Evolutionary conservation across 2,797 vertebrate species (phyloP).

Genomic region (Oreonectes daqikongensis): DNA sequence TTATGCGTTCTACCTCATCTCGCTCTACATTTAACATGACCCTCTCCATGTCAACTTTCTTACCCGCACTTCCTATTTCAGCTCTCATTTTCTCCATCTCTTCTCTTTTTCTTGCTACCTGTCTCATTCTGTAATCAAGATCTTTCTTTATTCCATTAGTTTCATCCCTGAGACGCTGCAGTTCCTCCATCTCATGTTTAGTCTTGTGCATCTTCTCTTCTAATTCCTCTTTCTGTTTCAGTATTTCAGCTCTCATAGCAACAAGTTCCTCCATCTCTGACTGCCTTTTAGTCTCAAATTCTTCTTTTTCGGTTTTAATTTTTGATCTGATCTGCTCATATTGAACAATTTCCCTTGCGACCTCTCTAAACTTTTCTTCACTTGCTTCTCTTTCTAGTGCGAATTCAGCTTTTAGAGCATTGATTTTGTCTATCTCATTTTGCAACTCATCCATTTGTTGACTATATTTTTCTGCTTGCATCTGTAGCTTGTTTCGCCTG

Average conservation of each 20-base stretch:
- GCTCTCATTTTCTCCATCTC: constrained; percentile 35
- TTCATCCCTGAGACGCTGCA: constrained; percentile 37
- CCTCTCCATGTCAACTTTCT: constrained; percentile 27
- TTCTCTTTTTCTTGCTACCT: constrained; percentile 21
- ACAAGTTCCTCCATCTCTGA: not conserved
- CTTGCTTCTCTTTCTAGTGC: constrained; percentile 21
- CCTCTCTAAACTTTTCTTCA: constrained; percentile 15
- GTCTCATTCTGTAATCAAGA: constrained; percentile 42
- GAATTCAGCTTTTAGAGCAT: constrained; percentile 6
- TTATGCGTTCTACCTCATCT: not conserved
- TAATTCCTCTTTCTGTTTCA: constrained; percentile 31
- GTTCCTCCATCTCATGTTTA: constrained; percentile 39
- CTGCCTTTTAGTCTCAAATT: constrained; percentile 21
- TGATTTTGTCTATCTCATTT: constrained; percentile 9
- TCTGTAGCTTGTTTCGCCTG: not conserved
- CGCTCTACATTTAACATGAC: constrained; percentile 16
- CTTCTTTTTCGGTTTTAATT: constrained; percentile 22
- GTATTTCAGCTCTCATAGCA: constrained; percentile 19
- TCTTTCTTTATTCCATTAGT: constrained; percentile 45
- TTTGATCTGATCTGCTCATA: constrained; percentile 20
- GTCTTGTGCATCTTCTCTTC: constrained; percentile 38
- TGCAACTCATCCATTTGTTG: not conserved
- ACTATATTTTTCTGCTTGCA: constrained; percentile 9
- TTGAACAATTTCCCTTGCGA: not conserved
- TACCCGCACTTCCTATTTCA: constrained; percentile 18